Conservation (phyloP, 2,113 vertebrate species). For the Tenebrosternarchus preto region DNA sequence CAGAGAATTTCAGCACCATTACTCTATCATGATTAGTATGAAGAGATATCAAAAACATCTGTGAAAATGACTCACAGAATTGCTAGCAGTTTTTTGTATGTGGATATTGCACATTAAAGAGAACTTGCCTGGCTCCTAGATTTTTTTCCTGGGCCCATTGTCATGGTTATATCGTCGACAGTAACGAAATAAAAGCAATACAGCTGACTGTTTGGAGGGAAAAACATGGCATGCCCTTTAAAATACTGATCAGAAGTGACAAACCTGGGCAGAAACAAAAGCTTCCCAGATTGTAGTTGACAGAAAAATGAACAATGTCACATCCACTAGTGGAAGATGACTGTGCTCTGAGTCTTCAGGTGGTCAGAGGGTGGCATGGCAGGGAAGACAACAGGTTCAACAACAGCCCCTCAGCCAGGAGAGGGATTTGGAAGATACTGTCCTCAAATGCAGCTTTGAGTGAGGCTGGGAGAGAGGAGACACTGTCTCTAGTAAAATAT, state of each 20-base stretch:
- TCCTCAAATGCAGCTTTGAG: conserved; percentile 79
- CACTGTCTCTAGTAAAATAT: conserved; percentile 79
- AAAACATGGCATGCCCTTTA: conserved; percentile 22
- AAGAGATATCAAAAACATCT: conserved; percentile 6
- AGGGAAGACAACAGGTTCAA: conserved; percentile 76
- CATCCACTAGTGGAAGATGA: conserved; percentile 49
- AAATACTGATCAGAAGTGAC: conserved; percentile 47
- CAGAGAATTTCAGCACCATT: conserved; percentile 30
- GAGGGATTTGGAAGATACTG: conserved; percentile 79
- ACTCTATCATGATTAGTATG: conserved; percentile 31
- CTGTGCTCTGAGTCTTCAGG: conserved; percentile 60
- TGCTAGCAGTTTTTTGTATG: conserved; percentile 19
- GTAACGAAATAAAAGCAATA: conserved; percentile 23
- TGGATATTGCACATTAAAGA: conserved; percentile 13
- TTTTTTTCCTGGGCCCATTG: neutral
- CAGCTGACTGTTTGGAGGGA: neutral
- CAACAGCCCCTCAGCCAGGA: conserved; percentile 77
- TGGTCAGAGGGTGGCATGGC: conserved; percentile 58
- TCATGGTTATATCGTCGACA: conserved; percentile 4
- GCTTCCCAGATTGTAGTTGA: conserved; percentile 56
- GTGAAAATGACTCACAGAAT: conserved; percentile 23
- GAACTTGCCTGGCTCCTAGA: conserved; percentile 5
- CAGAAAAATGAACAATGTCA: conserved; percentile 62
- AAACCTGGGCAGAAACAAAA: conserved; percentile 54
- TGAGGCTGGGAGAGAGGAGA: conserved; percentile 71